These are phyloP conservation scores for Bos javanicus DNA, from an alignment of 2,113 vertebrate species.

Conservation along the genomic window DNA sequence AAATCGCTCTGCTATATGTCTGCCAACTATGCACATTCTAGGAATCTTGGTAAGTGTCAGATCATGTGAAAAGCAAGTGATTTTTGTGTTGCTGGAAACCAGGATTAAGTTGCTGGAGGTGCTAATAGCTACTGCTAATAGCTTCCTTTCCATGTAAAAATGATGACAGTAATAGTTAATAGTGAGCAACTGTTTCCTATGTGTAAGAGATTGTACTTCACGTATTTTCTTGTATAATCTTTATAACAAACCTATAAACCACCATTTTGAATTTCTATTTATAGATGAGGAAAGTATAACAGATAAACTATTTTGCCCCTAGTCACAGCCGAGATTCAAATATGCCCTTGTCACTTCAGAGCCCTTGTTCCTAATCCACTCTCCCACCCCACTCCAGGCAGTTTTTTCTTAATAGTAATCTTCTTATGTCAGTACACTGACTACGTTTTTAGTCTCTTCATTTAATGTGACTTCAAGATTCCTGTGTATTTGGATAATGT, in stretches of 20 bases:
- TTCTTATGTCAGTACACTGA: background rate
- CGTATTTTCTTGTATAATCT: background rate
- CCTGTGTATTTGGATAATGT: background rate
- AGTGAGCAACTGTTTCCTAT: background rate
- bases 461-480: background rate
- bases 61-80: background rate
- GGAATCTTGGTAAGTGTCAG: background rate
- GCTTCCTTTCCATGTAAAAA: background rate
- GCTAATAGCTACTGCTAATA: background rate
- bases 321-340: background rate
- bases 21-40: background rate
- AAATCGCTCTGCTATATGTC: background rate
- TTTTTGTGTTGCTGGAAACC: background rate
- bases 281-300: background rate
- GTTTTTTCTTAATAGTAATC: background rate
- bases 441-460: background rate
- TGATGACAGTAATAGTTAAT: too few relatives aligned
- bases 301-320: accelerated
- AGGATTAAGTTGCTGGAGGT: background rate
- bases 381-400: background rate
- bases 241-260: background rate
- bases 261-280: background rate
- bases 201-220: background rate
- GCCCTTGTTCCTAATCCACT: background rate
- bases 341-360: background rate